Base-by-base conservation (phyloP, 2,113 vertebrate species). In the Percina caprodes region DNA sequence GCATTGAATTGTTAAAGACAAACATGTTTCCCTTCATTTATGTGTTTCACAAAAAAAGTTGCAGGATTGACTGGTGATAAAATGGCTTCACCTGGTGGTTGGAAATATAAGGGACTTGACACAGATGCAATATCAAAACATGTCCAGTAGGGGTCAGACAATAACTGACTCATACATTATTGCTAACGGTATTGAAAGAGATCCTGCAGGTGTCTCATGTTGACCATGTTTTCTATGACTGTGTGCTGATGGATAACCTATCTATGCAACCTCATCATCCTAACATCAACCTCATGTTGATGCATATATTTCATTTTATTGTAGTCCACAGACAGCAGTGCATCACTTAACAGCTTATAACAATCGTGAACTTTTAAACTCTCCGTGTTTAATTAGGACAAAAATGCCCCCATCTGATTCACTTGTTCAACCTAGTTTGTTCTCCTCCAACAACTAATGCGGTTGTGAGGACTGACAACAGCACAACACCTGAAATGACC, bases 61-160 rank as follows among this genome's bases (percentile, higher is more conserved):
- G 15, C n/a, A 55, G 12, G 18, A 46, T 16, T 56, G 1, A 48
- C 8, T 35, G 21, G n/a, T 58, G 14, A 59, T 23, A 24, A 14
- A 72, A 42, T 51, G 67, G 26, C 69, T 18, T 84, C 80, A 80
- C 33, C 91, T 91, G 66, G 54, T 85, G 89, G 67, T 49, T 48
- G 16, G 45, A 80, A 63, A 61, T 45, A 35, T 51, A 1, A 23
- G 5, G 4, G 7, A 24, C 2, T 18, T 35, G 1, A 12, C 4
- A 42, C 6, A 19, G 0, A 0, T 67, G 68, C 14, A 62, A 52
- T 39, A 19, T 15, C 6, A 19, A 1, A 30, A 14, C 24, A 5
- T 39, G 13, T 70, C 76, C 92, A 83, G 18, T 66, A 85, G 87
- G 42, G 63, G 86, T 71, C 88, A 87, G 73, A 71, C 52, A 11